Evolutionary conservation across 2,888 invertebrate species (phyloP).

Genomic region (Lysandra coridon): DNA sequence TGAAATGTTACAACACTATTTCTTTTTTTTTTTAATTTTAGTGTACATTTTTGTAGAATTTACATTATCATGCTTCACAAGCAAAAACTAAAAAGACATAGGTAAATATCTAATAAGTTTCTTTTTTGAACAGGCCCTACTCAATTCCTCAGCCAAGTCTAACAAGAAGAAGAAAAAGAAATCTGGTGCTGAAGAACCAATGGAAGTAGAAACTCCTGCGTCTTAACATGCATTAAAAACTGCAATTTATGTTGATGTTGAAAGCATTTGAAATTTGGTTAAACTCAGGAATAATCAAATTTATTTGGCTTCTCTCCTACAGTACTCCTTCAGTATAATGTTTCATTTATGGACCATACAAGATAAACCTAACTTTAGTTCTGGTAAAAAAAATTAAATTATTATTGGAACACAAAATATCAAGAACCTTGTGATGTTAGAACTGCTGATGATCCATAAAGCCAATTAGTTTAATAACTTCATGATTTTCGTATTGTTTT

Average conservation of each 20-base stretch:
- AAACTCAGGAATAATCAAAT: constrained; percentile 38
- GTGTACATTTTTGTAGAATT: not conserved
- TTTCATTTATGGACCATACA: constrained; percentile 29
- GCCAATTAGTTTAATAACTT: constrained; percentile 25
- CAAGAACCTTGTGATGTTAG: not conserved
- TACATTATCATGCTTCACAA: not conserved
- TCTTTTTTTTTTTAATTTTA: not conserved
- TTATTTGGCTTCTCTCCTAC: constrained; percentile 38
- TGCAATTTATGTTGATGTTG: not conserved
- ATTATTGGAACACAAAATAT: not conserved
- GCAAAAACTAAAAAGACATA: not conserved
- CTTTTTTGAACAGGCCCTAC: constrained; percentile 79
- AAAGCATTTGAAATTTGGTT: constrained; percentile 46
- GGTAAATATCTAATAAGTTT: constrained; percentile 15
- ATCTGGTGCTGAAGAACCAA: constrained; percentile 81
- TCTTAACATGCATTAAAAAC: constrained; percentile 38
- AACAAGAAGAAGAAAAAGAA: constrained; percentile 96
- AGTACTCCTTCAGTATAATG: constrained; percentile 32
- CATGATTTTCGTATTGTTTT: constrained; percentile 26
- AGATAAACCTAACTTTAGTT: constrained; percentile 34
- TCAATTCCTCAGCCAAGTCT: constrained; percentile 89
- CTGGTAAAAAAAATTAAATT: constrained; percentile 5
- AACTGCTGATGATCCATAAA: not conserved
- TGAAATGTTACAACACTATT: constrained; percentile 64
- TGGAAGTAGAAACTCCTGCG: constrained; percentile 81